A percentile compares a stretch with the other conserved stretches of the same genome.
Evolutionary conservation across 2,113 vertebrate species (phyloP).

Genomic region (Otus sunia): DNA sequence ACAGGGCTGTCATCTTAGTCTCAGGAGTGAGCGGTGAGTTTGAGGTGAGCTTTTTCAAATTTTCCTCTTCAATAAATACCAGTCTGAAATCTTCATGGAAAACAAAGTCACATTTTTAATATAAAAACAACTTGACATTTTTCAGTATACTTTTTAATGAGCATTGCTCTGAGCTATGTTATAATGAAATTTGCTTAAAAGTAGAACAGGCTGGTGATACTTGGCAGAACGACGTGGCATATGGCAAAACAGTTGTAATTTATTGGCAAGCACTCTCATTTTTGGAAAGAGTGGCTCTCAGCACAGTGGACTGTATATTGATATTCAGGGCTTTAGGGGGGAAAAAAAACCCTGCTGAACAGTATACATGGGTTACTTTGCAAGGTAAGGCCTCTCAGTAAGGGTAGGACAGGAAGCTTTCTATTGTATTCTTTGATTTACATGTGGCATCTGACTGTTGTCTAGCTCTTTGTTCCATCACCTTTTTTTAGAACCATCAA

Average conservation of each 20-base stretch:
- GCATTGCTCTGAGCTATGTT: slow-evolving; percentile 84
- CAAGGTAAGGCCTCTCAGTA: neutral
- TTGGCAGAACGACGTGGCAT: slow-evolving; percentile 90
- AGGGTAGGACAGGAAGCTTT: neutral
- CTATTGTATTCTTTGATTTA: neutral
- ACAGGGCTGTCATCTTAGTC: neutral
- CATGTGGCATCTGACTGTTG: neutral
- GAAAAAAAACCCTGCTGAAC: neutral
- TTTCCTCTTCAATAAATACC: slow-evolving; percentile 51
- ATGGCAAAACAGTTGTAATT: slow-evolving; percentile 94
- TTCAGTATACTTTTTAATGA: slow-evolving; percentile 89
- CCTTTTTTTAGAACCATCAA: neutral
- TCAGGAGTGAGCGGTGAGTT: slow-evolving; percentile 23
- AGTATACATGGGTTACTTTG: neutral
- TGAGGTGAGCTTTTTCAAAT: slow-evolving; percentile 46
- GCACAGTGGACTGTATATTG: slow-evolving; percentile 73
- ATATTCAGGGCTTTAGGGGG: slow-evolving; percentile 67
- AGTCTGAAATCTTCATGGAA: slow-evolving; percentile 53
- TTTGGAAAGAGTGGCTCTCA: slow-evolving; percentile 78
- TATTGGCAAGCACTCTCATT: slow-evolving; percentile 79
- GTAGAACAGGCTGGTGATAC: slow-evolving; percentile 85
- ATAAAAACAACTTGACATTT: slow-evolving; percentile 84
- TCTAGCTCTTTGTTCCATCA: neutral
- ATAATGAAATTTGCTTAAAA: slow-evolving; percentile 92
- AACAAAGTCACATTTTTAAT: slow-evolving; percentile 72